Conservation (phyloP, 2,113 vertebrate genomes). For the Gavialis gangeticus region DNA sequence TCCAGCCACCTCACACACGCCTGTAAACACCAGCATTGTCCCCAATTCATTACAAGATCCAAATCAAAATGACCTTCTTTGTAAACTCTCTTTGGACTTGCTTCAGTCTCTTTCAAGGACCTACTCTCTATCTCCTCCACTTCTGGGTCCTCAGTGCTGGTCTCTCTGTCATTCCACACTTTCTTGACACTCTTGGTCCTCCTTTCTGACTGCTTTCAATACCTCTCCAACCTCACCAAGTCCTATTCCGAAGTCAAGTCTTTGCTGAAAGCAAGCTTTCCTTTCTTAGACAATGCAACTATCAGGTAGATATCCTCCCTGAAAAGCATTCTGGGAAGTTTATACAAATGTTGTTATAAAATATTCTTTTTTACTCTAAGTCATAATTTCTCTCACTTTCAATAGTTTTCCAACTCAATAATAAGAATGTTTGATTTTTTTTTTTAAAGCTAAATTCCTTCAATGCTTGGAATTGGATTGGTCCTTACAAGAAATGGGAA, state of each 20-base stretch:
- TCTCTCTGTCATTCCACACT: not conserved
- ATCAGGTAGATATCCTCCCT: not conserved
- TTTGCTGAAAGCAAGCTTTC: not conserved
- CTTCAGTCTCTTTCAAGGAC: not conserved
- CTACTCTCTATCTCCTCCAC: not conserved
- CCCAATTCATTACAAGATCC: not conserved
- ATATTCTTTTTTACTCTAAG: not conserved
- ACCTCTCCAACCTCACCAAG: not conserved
- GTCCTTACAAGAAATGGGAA: not conserved
- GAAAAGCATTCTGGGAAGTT: conserved; percentile 56
- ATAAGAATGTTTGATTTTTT: not conserved
- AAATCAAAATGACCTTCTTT: not conserved
- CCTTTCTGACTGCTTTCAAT: conserved; percentile 24
- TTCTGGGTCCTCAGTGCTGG: not conserved
- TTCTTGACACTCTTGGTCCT: not conserved
- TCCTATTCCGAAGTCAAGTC: conserved; percentile 44
- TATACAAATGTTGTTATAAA: not conserved
- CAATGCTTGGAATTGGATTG: not conserved
- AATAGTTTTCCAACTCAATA: not conserved
- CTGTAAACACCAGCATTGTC: not conserved
- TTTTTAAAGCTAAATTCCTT: not conserved
- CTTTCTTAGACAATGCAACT: not conserved
- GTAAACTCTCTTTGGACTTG: not conserved
- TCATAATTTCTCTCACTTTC: not conserved
- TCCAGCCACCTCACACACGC: fast-evolving